These are phyloP conservation scores for Bhutanitis thaidina DNA, from an alignment of 2,888 invertebrate species.

Conservation along the genomic window DNA sequence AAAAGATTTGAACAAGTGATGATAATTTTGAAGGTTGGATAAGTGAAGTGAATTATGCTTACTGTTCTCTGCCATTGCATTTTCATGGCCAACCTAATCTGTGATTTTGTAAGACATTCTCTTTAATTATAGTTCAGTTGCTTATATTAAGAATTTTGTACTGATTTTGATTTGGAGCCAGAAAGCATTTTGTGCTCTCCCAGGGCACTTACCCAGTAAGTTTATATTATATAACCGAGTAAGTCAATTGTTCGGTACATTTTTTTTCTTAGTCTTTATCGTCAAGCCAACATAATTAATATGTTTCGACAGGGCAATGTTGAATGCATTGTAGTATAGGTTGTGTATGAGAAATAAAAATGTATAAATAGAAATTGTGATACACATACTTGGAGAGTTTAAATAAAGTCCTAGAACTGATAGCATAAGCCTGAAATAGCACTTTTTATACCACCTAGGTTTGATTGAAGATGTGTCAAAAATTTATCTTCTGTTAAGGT, in stretches of 20 bases:
- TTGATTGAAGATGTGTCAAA: too few species aligned
- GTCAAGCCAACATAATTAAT: too few species aligned
- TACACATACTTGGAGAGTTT: background rate
- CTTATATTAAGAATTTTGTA: background rate
- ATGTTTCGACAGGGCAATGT: too few species aligned
- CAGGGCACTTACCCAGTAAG: background rate
- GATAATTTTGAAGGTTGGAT: background rate
- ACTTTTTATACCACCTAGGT: background rate
- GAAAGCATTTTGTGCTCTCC: background rate
- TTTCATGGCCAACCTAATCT: background rate
- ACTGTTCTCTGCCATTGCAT: constrained; percentile 9
- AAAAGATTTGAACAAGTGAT: constrained; percentile 39
- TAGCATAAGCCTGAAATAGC: background rate
- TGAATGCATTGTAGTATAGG: too few species aligned
- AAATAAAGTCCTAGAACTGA: background rate
- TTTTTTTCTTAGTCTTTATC: too few species aligned
- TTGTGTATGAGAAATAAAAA: too few species aligned
- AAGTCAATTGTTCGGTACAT: too few species aligned
- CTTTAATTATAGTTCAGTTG: background rate
- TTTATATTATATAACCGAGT: background rate
- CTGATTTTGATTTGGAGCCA: background rate
- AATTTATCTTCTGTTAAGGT: too few species aligned
- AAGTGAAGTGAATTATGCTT: background rate
- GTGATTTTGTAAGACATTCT: constrained; percentile 7
- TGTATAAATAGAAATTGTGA: background rate